Conservation (phyloP, 2,888 invertebrate species). For the Drosophila fungiperda region DNA sequence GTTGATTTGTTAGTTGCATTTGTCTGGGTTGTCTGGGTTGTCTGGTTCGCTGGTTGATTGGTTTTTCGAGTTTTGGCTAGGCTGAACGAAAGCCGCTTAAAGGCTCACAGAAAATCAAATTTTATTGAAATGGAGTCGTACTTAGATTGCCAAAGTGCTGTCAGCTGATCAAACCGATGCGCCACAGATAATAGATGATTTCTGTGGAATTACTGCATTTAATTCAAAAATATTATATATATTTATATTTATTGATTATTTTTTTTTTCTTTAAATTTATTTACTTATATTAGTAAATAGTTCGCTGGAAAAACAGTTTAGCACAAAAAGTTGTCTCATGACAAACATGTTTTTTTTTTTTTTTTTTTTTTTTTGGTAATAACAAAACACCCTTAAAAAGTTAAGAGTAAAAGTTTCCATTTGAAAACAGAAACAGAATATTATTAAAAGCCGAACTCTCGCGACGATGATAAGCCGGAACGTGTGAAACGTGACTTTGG, state of each 20-base stretch:
- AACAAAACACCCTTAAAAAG: neutral
- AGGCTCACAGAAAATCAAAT: conserved; percentile 48
- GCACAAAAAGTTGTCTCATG: neutral
- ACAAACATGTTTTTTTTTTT: neutral
- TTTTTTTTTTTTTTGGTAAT: neutral
- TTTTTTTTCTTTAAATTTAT: no score
- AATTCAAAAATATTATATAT: no score
- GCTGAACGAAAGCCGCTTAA: conserved; percentile 42
- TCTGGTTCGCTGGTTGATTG: neutral
- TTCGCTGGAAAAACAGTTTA: no score
- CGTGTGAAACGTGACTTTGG: neutral
- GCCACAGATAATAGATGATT: conserved; percentile 3
- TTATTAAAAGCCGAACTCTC: neutral
- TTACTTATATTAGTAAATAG: no score
- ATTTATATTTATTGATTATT: no score
- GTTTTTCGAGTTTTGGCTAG: neutral
- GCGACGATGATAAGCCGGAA: neutral
- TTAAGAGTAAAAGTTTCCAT: neutral
- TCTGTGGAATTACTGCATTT: no score
- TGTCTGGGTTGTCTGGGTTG: conserved; percentile 3
- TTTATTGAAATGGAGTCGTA: conserved; percentile 25
- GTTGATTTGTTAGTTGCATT: conserved; percentile 57
- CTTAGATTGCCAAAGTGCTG: conserved; percentile 34
- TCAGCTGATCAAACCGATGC: conserved; percentile 7
- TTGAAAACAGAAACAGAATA: neutral